These are phyloP conservation scores for Cricetomys ansorgei DNA, from an alignment of 2,113 vertebrate species.

Conservation along the genomic window DNA sequence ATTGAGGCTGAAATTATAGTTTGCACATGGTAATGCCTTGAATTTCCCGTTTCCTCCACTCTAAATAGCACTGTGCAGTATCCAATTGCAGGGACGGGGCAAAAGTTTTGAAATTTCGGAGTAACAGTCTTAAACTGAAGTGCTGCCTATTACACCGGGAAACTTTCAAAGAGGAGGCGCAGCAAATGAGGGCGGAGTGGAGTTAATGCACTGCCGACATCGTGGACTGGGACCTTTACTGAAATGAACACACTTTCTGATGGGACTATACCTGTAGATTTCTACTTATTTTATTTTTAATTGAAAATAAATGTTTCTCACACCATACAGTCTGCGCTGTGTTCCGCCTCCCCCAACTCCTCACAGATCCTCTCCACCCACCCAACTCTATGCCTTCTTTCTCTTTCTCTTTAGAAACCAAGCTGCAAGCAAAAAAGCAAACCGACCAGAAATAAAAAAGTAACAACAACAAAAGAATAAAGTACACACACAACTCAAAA, in stretches of 20 bases:
- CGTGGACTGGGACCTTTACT: neutral
- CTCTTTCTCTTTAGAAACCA: neutral
- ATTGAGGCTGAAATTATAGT: slow-evolving; percentile 76
- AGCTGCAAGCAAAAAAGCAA: neutral
- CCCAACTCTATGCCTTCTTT: neutral
- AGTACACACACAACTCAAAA: neutral
- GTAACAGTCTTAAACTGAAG: slow-evolving; percentile 8
- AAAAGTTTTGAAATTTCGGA: slow-evolving; percentile 58
- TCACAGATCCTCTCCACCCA: neutral
- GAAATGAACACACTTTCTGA: neutral
- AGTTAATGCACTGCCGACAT: neutral
- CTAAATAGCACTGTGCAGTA: slow-evolving; percentile 60
- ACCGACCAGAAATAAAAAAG: neutral
- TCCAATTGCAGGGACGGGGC: slow-evolving; percentile 46
- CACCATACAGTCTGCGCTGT: neutral
- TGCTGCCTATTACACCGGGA: neutral
- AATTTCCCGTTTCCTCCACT: slow-evolving; percentile 66
- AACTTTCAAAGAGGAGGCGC: neutral
- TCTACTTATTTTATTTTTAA: neutral
- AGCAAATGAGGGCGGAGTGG: neutral
- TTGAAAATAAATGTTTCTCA: neutral
- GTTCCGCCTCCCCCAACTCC: no score
- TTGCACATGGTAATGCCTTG: slow-evolving; percentile 65
- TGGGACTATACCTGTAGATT: neutral
- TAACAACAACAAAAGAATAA: neutral